Evolutionary conservation across 2,113 vertebrate genomes (phyloP), one percentile per base, ranked within the genome.

Genomic region (Chionomys nivalis): DNA sequence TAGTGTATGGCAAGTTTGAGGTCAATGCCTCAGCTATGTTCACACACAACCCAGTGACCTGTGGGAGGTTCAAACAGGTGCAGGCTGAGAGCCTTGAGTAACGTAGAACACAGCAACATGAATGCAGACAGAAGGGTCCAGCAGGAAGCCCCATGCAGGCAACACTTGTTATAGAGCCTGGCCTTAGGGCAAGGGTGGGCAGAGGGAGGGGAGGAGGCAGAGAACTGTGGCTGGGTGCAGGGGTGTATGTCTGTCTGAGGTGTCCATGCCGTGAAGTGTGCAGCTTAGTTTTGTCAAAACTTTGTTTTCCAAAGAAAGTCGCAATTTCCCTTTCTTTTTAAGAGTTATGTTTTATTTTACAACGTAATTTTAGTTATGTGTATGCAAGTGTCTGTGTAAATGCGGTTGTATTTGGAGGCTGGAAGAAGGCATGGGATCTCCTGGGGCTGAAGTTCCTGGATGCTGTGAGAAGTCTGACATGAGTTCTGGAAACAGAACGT

Each of bases 231-330:
- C 87, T 3, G 13, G 39, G 26, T 8, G 2, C 24, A 55, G 26
- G 24, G 3, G 23, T 42, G 0, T 3, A 0, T 26, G n/a, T 88
- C n/a, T 39, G 31, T 28, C 26, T 1, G 1, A 24, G 47, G 58
- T 0, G 0, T 13, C 42, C 2, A 0, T 52, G 39, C 58, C 6
- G 3, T 9, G 49, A 5, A 4, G 39, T 39, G 14, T 39, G 58
- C 24, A 63, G 16, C 61, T 42, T 7, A 13, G n/a, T 58, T 61
- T 33, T n/a, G 31, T 78, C 39, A 55, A n/a, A 86, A 23, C 21
- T 85, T 9, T 5, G 0, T 77, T 91, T 95, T 81, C 65, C 52
- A 63, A 87, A 85, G 75, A 81, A 76, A 92, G 63, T 28, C 79
- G 16, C 55, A 36, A 73, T 78, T 77, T 83, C 36, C 26, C n/a